Base-by-base conservation (phyloP, 2,113 vertebrate species). In the Menidia beryllina region DNA sequence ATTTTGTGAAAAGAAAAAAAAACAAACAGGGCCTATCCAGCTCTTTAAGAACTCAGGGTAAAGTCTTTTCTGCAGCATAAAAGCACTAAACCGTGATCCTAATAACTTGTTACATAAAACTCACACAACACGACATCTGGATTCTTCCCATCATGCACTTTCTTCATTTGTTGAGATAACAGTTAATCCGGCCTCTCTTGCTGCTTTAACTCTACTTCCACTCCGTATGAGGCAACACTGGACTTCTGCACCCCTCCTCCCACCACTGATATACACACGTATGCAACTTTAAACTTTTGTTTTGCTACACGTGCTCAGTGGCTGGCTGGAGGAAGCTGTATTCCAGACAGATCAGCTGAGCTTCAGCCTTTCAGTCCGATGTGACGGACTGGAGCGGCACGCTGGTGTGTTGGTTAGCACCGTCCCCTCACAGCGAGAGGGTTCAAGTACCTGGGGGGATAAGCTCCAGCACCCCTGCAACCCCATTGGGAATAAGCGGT, bases 141-240 rank as follows among this genome's bases (percentile, higher is more conserved):
- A 69, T 69, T 69, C 70, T 75, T 79, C 80, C 79, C 78, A 85
- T 84, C 69, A 84, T 88, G 81, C 71, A 76, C 75, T 82, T 86
- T 72, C 69, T 85, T 70, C 52, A 39, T 83, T 81, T 87, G 83
- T 88, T 81, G n/a, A 77, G 86, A 87, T 89, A 86, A 88, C 65
- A 71, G 79, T 79, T 88, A 89, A 91, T 89, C 85, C 67, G 3
- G 19, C 17, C 26, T 38, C 79, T 57, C 56, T 52, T 43, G 20
- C 69, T 21, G 67, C 56, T 73, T 76, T 80, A 72, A 83, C 77
- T 78, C 77, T 53, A 54, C 58, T 76, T 68, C 43, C 55, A 45
- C 56, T 38, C 45, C 21, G 53, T 68, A 53, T 66, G 71, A 79
- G 71, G 49, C 66, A 81, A 82, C 62, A 49, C 48, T 66, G 47